phyloP scores from a whole-genome alignment of 2,888 invertebrate genomes.

The Aspidiotus destructor region DNA sequence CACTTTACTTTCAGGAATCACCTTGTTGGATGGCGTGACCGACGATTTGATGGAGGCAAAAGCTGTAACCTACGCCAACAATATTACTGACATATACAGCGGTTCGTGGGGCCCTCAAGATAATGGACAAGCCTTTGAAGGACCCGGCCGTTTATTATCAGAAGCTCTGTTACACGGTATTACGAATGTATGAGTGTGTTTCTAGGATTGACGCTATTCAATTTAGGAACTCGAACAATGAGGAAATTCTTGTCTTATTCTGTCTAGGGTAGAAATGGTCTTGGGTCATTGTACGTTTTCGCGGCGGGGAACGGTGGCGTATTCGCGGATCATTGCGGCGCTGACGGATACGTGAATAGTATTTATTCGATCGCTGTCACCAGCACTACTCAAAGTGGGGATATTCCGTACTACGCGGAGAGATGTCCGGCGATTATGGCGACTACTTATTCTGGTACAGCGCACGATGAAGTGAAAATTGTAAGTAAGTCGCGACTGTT shows the following conservation, averaged over 20 bases:
- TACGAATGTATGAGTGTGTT: slow-evolving; percentile 48
- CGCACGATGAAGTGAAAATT: slow-evolving; percentile 74
- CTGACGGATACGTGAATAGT: slow-evolving; percentile 78
- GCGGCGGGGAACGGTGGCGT: slow-evolving; percentile 86
- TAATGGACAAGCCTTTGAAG: slow-evolving; percentile 79
- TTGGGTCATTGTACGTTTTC: slow-evolving; percentile 82
- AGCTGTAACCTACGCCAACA: slow-evolving; percentile 64
- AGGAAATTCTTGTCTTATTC: no score
- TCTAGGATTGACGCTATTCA: no score
- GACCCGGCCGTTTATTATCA: slow-evolving; percentile 67
- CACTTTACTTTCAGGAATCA: slow-evolving; percentile 53
- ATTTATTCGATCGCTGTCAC: slow-evolving; percentile 81
- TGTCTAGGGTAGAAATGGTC: slow-evolving; percentile 56
- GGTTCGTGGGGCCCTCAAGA: slow-evolving; percentile 92
- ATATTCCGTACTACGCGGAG: slow-evolving; percentile 86
- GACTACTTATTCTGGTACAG: slow-evolving; percentile 80
- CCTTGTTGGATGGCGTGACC: slow-evolving; percentile 76
- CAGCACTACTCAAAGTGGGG: slow-evolving; percentile 70
- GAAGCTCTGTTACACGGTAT: slow-evolving; percentile 69
- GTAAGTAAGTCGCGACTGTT: slow-evolving; percentile 53
- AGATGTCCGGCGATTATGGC: slow-evolving; percentile 79
- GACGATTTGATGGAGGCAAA: slow-evolving; percentile 80
- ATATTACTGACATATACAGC: slow-evolving; percentile 80
- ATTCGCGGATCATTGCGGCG: slow-evolving; percentile 75
- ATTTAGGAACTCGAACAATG: no score